These are phyloP conservation scores for Tolypeutes matacus DNA, from an alignment of 2,797 vertebrate genomes.

Conservation along the genomic window DNA sequence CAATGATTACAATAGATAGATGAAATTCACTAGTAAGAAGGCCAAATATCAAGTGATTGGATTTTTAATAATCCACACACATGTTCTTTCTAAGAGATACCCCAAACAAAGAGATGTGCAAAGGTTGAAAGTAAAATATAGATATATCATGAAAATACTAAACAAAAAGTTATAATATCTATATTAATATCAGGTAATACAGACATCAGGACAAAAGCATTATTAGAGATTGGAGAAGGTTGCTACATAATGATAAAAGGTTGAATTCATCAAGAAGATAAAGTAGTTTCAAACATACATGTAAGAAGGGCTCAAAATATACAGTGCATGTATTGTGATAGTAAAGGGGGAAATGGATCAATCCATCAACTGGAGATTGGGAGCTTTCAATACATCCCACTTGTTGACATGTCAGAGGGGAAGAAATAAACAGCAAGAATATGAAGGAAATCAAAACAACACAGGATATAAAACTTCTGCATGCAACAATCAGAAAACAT, in stretches of 20 bases:
- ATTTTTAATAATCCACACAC: constrained; percentile 15
- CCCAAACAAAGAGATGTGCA: not conserved
- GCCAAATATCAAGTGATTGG: not conserved
- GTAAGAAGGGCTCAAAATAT: not conserved
- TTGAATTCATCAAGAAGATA: not conserved
- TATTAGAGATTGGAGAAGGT: not conserved
- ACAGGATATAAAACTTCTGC: not conserved
- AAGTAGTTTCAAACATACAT: not conserved
- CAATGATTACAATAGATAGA: not conserved
- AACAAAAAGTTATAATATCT: not conserved
- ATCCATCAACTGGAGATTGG: not conserved
- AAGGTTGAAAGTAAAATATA: constrained; percentile 8
- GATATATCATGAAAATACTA: not conserved
- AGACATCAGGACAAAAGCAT: not conserved
- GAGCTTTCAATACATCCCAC: not conserved
- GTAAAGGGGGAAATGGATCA: not conserved
- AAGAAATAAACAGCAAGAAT: not conserved
- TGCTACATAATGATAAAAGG: not conserved
- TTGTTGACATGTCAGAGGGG: not conserved
- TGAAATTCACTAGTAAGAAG: constrained; percentile 41
- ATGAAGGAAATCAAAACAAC: not conserved
- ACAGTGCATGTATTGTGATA: not conserved
- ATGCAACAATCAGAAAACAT: not conserved
- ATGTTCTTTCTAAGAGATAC: not conserved
- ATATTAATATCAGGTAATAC: not conserved